phyloP scores from a whole-genome alignment of 2,888 invertebrate genomes.

The Cryptophagus acutangulus region DNA sequence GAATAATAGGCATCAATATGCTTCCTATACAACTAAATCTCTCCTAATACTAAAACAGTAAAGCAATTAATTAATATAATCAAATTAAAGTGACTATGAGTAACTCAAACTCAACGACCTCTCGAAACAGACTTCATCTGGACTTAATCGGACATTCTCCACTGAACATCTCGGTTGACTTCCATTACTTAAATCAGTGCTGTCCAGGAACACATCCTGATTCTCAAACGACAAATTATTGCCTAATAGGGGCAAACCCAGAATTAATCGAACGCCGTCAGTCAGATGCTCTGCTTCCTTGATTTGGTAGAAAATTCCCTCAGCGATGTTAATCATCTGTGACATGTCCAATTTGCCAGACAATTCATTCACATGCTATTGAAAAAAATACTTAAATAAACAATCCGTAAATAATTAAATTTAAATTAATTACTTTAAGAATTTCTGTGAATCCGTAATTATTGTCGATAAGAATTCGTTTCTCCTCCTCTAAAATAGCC shows the following conservation, averaged over 20 bases:
- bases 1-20: too few relatives aligned
- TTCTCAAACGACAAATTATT: conserved; percentile 24
- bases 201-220: conserved; percentile 30
- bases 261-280: conserved; percentile 64
- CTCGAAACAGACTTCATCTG: conserved; percentile 57
- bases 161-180: conserved; percentile 28
- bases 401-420: background rate
- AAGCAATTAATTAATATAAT: too few relatives aligned
- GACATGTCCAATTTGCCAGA: conserved; percentile 81
- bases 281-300: conserved; percentile 65
- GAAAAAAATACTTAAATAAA: conserved; percentile 28
- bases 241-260: conserved; percentile 55
- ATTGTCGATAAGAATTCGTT: conserved; percentile 80
- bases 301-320: conserved; percentile 88
- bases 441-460: conserved; percentile 95
- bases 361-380: conserved; percentile 92
- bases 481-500: conserved; percentile 89
- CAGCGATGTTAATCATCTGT: conserved; percentile 77
- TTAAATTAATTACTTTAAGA: conserved; percentile 62
- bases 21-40: too few relatives aligned
- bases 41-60: too few relatives aligned
- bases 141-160: conserved; percentile 38
- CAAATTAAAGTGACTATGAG: too few relatives aligned
- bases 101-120: conserved; percentile 55
- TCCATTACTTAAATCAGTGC: conserved; percentile 34